Evolutionary conservation across 2,797 vertebrate species (phyloP).

Genomic region (Onychomys leucogaster): DNA sequence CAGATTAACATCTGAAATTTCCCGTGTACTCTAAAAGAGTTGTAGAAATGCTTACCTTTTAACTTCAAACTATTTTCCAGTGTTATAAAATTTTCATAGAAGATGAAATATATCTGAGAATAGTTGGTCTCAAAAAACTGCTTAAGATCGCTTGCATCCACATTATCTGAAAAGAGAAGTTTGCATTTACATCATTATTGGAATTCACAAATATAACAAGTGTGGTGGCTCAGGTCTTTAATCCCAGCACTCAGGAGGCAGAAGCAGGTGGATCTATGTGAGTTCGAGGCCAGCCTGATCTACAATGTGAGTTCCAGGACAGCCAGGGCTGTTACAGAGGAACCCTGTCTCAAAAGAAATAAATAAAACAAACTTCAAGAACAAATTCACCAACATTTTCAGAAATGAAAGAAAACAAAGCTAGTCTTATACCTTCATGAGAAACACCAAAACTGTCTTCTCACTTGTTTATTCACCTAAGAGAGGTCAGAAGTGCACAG

Average conservation of each 20-base stretch:
- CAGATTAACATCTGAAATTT: background rate
- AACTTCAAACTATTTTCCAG: constrained; percentile 99
- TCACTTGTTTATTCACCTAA: background rate
- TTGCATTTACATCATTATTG: constrained; percentile 63
- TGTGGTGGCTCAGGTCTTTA: background rate
- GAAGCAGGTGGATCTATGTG: background rate
- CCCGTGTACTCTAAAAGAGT: background rate
- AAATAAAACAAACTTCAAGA: background rate
- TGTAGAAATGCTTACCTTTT: constrained; percentile 92
- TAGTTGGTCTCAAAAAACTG: constrained; percentile 98
- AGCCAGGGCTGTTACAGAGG: background rate
- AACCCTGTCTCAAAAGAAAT: background rate
- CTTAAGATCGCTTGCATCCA: constrained; percentile 97
- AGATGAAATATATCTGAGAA: constrained; percentile 99
- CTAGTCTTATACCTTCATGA: background rate
- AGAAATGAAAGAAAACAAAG: constrained; percentile 55
- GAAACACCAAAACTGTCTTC: background rate
- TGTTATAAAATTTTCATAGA: constrained; percentile 99
- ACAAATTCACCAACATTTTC: constrained; percentile 39
- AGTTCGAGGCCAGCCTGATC: background rate
- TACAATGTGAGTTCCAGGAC: background rate
- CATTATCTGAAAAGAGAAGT: constrained; percentile 91
- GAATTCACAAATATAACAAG: constrained; percentile 3
- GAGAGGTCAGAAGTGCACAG: background rate
- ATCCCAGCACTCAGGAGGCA: background rate